Percentiles rank a stretch among this genome's conserved stretches.
Conservation (phyloP, 92 coral and sea anemone genomes). For the Phymanthus crucifer region DNA sequence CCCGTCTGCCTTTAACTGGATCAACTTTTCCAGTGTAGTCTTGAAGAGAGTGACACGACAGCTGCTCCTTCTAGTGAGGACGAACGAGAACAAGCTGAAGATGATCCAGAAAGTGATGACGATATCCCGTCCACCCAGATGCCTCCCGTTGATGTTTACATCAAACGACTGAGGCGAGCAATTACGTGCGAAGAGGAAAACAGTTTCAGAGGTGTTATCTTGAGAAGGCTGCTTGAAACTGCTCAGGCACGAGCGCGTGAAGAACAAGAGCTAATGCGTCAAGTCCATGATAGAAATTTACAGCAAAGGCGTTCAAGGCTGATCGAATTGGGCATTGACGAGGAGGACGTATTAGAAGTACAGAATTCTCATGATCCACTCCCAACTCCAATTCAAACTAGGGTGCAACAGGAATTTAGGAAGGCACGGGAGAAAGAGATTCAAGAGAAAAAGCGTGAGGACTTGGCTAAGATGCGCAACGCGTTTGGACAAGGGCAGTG, state of each 20-base stretch:
- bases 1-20: no score
- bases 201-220: neutral
- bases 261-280: neutral
- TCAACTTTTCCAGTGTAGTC: no score
- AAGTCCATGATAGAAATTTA: neutral
- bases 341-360: neutral
- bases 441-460: neutral
- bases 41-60: neutral
- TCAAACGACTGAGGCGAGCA: neutral
- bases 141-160: neutral
- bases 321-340: neutral
- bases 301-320: neutral
- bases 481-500: neutral
- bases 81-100: neutral
- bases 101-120: slow-evolving; percentile 2
- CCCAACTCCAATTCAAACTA: neutral
- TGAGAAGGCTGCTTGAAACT: neutral
- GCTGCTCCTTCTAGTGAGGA: neutral
- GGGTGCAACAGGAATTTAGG: neutral
- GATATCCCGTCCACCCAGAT: neutral
- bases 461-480: neutral
- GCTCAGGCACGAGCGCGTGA: neutral
- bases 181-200: neutral
- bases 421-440: neutral
- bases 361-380: neutral